Evolutionary conservation across 2,113 vertebrate genomes (phyloP), one percentile per base, ranked within the genome.

Genomic region (Lathamus discolor): DNA sequence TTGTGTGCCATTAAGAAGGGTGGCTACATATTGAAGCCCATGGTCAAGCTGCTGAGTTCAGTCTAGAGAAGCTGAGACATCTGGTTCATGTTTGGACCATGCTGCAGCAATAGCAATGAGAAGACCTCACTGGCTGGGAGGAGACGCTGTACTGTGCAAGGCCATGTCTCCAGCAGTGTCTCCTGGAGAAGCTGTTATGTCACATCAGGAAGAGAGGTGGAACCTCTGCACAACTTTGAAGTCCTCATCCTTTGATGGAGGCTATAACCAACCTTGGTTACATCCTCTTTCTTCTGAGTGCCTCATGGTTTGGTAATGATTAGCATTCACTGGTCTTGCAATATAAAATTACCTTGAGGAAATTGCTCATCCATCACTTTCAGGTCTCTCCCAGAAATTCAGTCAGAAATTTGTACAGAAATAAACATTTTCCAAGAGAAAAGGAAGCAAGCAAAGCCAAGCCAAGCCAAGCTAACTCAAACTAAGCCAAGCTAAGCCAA

Each of bases 381-480:
- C 35, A 74, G 77, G 44, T 81, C 86, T 76, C 59, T 91, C 86
- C 85, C 85, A 75, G 74, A 92, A 77, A 39, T 74, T 54, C 61
- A 62, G 85, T 86, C 81, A 73, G 74, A 86, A 90, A 70, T 92
- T 85, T 75, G 27, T 81, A 63, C 55, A 67, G 90, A 86, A 89
- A 78, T 69, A 77, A 95, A 89, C 55, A n/a, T 95, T 92, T 91
- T 89, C 78, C 90, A 66, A 67, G 55, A 61, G 64, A 31, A 77
- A 76, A 88, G 73, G 90, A 94, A 91, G 54, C 12, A 61, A 57
- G 55, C 33, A n/a, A 64, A 17, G 55, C 33, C 37, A 64, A 17
- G 61, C 55, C 62, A 76, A 78, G 59, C 35, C 29, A 88, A 92
- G 52, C 33, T 31, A 43, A 49, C 57, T 44, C 37, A 76, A 78